Evolutionary conservation across 2,797 vertebrate species (phyloP), one percentile per base, ranked within the genome.

Genomic region (Manis crassicaudata): DNA sequence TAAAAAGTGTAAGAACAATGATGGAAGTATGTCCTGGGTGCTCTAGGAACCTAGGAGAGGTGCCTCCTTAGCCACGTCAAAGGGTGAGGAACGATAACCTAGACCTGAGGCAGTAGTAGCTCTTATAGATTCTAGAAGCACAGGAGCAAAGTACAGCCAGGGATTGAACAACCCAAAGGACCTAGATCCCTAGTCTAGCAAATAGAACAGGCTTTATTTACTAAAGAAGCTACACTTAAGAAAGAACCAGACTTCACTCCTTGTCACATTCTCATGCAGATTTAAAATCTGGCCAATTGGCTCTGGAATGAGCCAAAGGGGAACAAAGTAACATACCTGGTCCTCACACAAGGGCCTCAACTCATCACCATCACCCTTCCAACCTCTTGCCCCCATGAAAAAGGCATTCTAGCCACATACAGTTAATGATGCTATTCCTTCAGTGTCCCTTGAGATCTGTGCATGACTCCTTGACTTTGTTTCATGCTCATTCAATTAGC

Each of bases 181-280:
- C 50, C 29, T 52, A 40, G 54, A 84, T 54, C 1, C 2, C 14
- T 70, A 75, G 43, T 62, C 37, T 62, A 72, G 37, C 23, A 93
- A 81, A 12, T 23, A 54, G 23, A 50, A 17, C 14, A 54, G 40
- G 17, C 60, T 94, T n/a, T 63, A 67, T 40, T 68, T 62, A 89
- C n/a, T 40, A 58, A 76, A n/a, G 8, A 89, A 92, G 43, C 6
- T 50, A 88, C 4, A 1, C 67, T 87, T 43, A 89, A 80, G 13
- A 93, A 43, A 96, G 17, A 84, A 54, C 5, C 7, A 87, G 58
- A 65, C 76, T 80, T 86, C n/a, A 70, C 70, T 95, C 96, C 70
- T 84, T 76, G 6, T 54, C 60, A 86, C 29, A 80, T 27, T 67
- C 75, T 85, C 88, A 81, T 12, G 50, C 35, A 82, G 11, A 79